Percentiles rank a stretch among this genome's conserved stretches.
phyloP scores from a whole-genome alignment of 1,140 invertebrate species.

The Drosophila baimaii region DNA sequence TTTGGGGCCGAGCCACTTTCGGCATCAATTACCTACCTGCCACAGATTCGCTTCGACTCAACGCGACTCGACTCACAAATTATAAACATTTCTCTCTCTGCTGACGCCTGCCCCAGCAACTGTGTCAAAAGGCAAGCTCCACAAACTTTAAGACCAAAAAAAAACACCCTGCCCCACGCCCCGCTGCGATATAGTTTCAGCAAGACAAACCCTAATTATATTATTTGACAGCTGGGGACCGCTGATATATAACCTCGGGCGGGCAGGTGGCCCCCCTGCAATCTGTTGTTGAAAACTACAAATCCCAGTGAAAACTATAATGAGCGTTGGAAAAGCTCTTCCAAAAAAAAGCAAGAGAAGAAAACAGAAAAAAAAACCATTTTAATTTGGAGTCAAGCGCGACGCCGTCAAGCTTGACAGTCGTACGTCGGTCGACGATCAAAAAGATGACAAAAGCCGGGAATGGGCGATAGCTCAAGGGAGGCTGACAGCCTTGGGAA shows the following conservation, averaged over 20 bases:
- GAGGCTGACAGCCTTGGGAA: conserved; percentile 75
- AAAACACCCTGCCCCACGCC: conserved; percentile 1
- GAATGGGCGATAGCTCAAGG: conserved; percentile 55
- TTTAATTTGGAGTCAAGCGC: conserved; percentile 77
- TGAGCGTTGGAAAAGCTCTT: conserved; percentile 65
- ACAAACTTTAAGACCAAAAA: conserved; percentile 11
- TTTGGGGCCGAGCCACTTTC: conserved; percentile 55
- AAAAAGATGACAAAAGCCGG: conserved; percentile 72
- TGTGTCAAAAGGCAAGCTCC: conserved; percentile 65
- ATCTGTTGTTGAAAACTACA: conserved; percentile 49
- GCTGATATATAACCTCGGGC: conserved; percentile 67
- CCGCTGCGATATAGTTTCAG: conserved; percentile 67
- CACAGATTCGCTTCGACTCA: too few species aligned
- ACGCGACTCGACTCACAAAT: conserved; percentile 68
- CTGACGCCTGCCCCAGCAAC: conserved; percentile 40
- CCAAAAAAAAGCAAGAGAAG: conserved; percentile 15
- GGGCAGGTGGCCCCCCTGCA: conserved; percentile 40
- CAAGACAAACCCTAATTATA: conserved; percentile 75
- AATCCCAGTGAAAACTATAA: conserved; percentile 75
- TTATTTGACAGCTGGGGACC: conserved; percentile 67
- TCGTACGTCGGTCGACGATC: conserved; percentile 43
- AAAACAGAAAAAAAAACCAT: conserved; percentile 7
- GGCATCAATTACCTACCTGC: conserved; percentile 79
- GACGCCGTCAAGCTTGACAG: conserved; percentile 72
- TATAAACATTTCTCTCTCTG: conserved; percentile 66